phyloP scores from a whole-genome alignment of 2,113 vertebrate genomes.

The Lutjanus erythropterus region DNA sequence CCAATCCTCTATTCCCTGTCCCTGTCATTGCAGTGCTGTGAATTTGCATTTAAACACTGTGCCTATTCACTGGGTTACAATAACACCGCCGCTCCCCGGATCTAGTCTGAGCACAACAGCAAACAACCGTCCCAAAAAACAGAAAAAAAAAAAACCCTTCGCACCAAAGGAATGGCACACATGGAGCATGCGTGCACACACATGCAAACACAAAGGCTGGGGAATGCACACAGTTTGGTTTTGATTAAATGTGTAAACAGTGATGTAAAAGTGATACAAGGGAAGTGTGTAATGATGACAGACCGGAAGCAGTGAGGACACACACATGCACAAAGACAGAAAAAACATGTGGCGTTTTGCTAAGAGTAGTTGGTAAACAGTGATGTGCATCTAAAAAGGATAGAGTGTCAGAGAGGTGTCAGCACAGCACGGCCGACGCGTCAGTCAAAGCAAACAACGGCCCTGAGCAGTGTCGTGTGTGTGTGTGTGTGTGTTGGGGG shows the following conservation, averaged over 20 bases:
- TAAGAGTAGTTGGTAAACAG: conserved; percentile 71
- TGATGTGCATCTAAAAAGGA: conserved; percentile 73
- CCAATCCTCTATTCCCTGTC: conserved; percentile 58
- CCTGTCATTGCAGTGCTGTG: conserved; percentile 45
- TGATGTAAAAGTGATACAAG: conserved; percentile 57
- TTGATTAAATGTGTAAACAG: conserved; percentile 71
- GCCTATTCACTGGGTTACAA: conserved; percentile 69
- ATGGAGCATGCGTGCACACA: neutral
- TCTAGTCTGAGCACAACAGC: conserved; percentile 74
- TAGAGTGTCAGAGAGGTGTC: conserved; percentile 76
- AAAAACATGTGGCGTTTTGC: conserved; percentile 47
- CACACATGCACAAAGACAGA: conserved; percentile 11
- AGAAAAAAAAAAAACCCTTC: conserved; percentile 12
- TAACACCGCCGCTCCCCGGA: conserved; percentile 62
- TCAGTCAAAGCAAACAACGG: conserved; percentile 79
- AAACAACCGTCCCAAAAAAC: conserved; percentile 59
- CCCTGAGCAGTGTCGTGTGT: conserved; percentile 60
- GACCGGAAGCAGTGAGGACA: conserved; percentile 44
- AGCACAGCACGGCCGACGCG: conserved; percentile 54
- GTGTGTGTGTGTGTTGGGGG: conserved; percentile 49
- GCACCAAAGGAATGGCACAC: neutral
- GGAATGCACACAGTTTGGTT: conserved; percentile 37
- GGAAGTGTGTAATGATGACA: conserved; percentile 52
- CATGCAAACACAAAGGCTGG: conserved; percentile 30
- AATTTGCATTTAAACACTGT: conserved; percentile 78